Evolutionary conservation across 2,797 vertebrate species (phyloP).

Genomic region (Buphagus erythrorhynchus): DNA sequence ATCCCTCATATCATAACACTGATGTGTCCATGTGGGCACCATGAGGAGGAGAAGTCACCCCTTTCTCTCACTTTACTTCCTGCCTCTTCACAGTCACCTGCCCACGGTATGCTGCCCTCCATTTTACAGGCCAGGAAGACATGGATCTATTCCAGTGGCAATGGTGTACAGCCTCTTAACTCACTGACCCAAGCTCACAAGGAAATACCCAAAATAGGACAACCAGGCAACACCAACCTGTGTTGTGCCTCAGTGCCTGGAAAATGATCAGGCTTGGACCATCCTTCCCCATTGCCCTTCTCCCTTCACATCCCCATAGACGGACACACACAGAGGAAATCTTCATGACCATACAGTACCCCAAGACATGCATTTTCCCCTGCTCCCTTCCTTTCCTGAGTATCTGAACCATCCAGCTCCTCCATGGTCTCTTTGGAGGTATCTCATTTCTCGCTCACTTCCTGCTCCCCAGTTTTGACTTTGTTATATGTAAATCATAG

Average conservation of each 20-base stretch:
- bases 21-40: background rate
- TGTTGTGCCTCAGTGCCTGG: background rate
- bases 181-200: background rate
- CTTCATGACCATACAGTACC: accelerated
- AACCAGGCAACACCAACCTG: background rate
- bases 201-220: background rate
- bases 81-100: accelerated
- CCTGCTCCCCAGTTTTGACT: background rate
- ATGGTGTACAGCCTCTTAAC: accelerated
- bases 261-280: background rate
- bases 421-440: background rate
- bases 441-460: background rate
- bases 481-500: background rate
- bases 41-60: background rate
- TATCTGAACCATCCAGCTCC: background rate
- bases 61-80: background rate
- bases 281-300: background rate
- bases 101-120: accelerated
- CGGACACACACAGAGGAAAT: background rate
- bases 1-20: background rate
- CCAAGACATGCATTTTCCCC: background rate
- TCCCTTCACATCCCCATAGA: background rate
- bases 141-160: background rate
- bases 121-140: background rate
- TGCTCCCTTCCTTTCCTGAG: background rate